Base-by-base conservation (phyloP, 2,888 invertebrate species). In the Ectobius pallidus region DNA sequence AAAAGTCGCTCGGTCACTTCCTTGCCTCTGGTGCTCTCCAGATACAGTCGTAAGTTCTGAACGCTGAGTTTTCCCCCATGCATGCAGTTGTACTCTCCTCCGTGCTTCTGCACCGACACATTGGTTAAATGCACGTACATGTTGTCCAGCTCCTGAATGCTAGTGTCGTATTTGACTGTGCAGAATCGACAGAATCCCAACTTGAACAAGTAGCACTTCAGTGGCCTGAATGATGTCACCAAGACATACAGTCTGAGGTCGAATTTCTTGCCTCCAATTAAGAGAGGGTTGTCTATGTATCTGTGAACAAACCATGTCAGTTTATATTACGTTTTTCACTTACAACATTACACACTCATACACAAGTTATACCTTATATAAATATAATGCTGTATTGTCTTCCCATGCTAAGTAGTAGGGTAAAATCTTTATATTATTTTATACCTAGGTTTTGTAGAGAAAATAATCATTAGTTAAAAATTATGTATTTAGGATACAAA, bases 91-190 rank as follows among this genome's bases (percentile, higher is more conserved):
- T 97, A 98, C 81, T 97, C 97, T 34, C 93, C 94, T 77, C 97
- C 97, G 81, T 96, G 96, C 83, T 97, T 97, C 83, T 99, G 98
- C n/a, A 98, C 96, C 73, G 97, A 97, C 3, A 97, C 97, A 82
- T 98, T 98, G 14, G 97, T 97, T 70, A 97, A 87, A 85, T 97
- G 97, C 70, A 97, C 94, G 80, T 95, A 97, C 91, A 95, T 94
- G 82, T 94, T 96, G 82, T 96, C 95, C 78, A 94, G 84, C 82
- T 94, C 94, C 49, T 92, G 92, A 49, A 92, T 92, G 82, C 92
- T 94, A 1, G 92, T 93, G 81, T 96, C 95, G 81, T 97, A 97
- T 82, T 97, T 97, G 67, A 97, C 95, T 0, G 97, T 96, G 80
- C 97, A 98, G 85, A 98, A 98, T 72, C 97, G 89, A 82, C 97